phyloP scores from a whole-genome alignment of 2,888 invertebrate genomes.

The Nemotelus nigrinus region DNA sequence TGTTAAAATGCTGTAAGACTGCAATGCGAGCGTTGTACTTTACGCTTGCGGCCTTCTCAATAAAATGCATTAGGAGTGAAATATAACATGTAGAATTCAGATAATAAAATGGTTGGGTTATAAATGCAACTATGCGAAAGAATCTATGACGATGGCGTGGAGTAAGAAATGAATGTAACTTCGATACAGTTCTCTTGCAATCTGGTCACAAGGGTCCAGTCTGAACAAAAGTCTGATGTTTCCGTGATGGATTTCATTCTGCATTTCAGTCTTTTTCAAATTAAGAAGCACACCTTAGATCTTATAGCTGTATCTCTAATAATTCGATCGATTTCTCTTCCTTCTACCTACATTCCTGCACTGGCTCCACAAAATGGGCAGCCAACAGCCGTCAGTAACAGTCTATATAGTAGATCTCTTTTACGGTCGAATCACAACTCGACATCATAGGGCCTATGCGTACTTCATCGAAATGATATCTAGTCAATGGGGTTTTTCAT shows the following conservation, averaged over 20 bases:
- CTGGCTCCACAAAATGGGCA: no score
- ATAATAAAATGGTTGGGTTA: no score
- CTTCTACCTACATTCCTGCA: no score
- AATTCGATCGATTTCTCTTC: no score
- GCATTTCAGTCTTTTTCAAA: no score
- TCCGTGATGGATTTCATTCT: no score
- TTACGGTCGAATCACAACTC: not conserved
- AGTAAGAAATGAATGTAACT: no score
- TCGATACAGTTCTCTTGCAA: no score
- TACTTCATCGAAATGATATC: not conserved
- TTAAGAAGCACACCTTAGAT: no score
- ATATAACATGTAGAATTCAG: conserved; percentile 1
- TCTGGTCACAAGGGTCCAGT: not conserved
- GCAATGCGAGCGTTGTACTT: conserved; percentile 16
- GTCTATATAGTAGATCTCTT: conserved; percentile 8
- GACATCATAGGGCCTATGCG: not conserved
- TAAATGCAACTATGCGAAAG: no score
- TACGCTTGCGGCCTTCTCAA: conserved; percentile 1
- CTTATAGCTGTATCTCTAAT: no score
- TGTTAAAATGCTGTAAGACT: conserved; percentile 19
- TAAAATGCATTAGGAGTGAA: conserved; percentile 23
- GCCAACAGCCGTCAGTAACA: not conserved
- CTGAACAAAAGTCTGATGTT: not conserved
- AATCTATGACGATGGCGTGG: no score
- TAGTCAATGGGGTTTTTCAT: not conserved